Evolutionary conservation across 2,888 invertebrate genomes (phyloP), one percentile per base, ranked within the genome.

Genomic region (Orthosia incerta): DNA sequence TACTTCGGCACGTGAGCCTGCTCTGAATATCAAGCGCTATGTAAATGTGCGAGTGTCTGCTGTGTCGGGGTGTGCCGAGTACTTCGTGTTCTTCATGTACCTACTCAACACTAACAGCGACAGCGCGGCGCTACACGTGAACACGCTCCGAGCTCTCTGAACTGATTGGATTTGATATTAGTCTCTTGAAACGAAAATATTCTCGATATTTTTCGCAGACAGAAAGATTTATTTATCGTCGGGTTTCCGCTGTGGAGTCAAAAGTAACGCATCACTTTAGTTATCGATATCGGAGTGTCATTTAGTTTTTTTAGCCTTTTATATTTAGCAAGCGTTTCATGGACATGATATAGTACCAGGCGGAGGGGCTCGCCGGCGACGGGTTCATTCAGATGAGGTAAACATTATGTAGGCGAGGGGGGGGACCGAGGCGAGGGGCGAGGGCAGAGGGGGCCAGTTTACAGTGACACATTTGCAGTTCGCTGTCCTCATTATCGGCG

Each of bases 391-490:
- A 75, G 76, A 79, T 81, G 79, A 79, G 76, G 75, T 74, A 81
- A 86, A 77, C 79, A 86, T 87, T 84, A 87, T 86, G 85, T 86
- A 84, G 72, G 63, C 73, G 56, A 48, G 59, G 31, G 51, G 60
- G 31, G 53, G 45, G 65, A 20, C 60, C 9, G 39, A 39, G 9
- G 9, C 39, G 39, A 46, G 2, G 0, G 16, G 26, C 3, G 13
- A 55, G 23, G 31, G 13, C 39, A 50, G 45, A 60, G 57, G 46
- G 57, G 46, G 23, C 26, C 68, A 70, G 80, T 74, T 70, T 77
- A 79, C 12, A 76, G 82, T 81, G 88, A 87, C 89, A 89, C 86
- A 86, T 87, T 89, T 86, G 79, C 87, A 86, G 87, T 83, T 87
- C 87, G 67, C 77, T 81, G 86, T 77, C 85, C 86, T 87, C 86